A percentile compares a stretch with the other conserved stretches of the same genome.
Conservation (phyloP, 2,113 vertebrate species). For the Elaphurus davidianus region DNA sequence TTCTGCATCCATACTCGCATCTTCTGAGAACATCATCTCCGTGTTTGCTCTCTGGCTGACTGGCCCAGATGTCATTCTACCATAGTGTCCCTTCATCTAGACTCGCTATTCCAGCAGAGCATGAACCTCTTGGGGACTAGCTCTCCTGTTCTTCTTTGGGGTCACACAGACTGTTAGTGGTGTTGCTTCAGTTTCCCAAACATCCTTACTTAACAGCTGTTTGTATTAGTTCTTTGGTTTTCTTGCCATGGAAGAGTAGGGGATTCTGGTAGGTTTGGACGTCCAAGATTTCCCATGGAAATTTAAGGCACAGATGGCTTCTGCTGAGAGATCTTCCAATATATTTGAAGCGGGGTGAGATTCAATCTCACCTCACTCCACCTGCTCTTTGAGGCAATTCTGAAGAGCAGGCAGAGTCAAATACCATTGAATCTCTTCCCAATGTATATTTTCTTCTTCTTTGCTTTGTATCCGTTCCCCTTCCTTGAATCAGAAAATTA, state of each 20-base stretch:
- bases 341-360: too few relatives aligned
- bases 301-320: neutral
- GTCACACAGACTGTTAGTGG: neutral
- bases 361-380: neutral
- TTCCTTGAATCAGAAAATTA: neutral
- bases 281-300: neutral
- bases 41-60: neutral
- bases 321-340: neutral
- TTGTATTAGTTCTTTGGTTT: rapidly evolving
- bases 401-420: rapidly evolving
- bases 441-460: neutral
- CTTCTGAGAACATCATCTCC: neutral
- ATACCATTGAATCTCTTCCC: neutral
- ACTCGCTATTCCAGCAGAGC: rapidly evolving
- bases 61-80: too few relatives aligned
- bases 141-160: too few relatives aligned
- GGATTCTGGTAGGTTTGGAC: rapidly evolving
- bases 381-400: neutral
- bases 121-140: rapidly evolving
- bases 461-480: neutral
- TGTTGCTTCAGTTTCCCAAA: neutral
- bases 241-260: neutral
- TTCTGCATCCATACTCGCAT: rapidly evolving
- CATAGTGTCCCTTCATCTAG: too few relatives aligned
- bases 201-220: neutral